Evolutionary conservation across 37 sponge, comb jelly and placozoan species (phyloP).

Genomic region (Chondrosia reniformis): DNA sequence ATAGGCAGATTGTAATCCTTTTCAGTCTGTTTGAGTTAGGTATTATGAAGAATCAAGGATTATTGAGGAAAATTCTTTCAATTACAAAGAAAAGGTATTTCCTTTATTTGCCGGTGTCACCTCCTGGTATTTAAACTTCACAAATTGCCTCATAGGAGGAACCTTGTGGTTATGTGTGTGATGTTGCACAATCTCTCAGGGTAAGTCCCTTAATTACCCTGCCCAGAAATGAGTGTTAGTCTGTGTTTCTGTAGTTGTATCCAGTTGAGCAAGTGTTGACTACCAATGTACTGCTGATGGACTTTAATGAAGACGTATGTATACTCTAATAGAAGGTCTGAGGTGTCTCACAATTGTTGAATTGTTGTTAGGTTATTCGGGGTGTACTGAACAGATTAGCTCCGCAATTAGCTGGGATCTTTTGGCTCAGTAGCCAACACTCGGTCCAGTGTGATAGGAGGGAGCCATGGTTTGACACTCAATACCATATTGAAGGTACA

Average conservation of each 20-base stretch:
- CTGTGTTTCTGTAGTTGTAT: slow-evolving; percentile 34
- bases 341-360: not conserved
- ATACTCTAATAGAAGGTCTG: not conserved
- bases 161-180: slow-evolving; percentile 36
- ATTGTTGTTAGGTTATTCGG: slow-evolving; percentile 26
- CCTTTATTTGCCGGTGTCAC: too few relatives aligned
- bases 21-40: not conserved
- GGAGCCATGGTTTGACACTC: slow-evolving; percentile 66
- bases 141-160: slow-evolving; percentile 35
- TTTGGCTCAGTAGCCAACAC: slow-evolving; percentile 29
- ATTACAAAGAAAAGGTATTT: slow-evolving; percentile 43
- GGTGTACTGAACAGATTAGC: slow-evolving; percentile 19
- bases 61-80: slow-evolving; percentile 49
- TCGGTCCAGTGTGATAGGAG: slow-evolving; percentile 5
- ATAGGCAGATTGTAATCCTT: not conserved
- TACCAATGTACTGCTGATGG: slow-evolving; percentile 49
- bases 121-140: not conserved
- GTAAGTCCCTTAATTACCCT: slow-evolving; percentile 15
- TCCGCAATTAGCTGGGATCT: slow-evolving; percentile 28
- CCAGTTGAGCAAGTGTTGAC: slow-evolving; percentile 61
- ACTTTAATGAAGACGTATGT: slow-evolving; percentile 58
- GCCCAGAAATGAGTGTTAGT: not conserved
- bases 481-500: slow-evolving; percentile 44
- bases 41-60: slow-evolving; percentile 30
- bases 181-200: slow-evolving; percentile 66